Base-by-base conservation (phyloP, 1,140 invertebrate species). In the Cydia strobilella region DNA sequence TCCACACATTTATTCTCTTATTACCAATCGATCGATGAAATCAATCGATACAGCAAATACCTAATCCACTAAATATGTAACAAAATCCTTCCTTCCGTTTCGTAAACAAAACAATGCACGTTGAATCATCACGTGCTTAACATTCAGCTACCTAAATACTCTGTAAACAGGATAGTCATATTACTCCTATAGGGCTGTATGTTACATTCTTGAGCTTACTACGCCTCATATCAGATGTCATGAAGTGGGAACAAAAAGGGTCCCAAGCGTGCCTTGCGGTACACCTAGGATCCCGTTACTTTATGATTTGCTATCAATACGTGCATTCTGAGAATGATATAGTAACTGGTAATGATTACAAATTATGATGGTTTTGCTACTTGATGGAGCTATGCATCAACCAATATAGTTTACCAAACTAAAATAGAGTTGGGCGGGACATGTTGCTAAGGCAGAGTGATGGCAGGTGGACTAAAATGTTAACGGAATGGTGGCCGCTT, bases 71-170 rank as follows among this genome's bases (percentile, higher is more conserved):
- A 59, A 54, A n/a, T 4, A 18, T 54, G 65, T 69, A 69, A 69
- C 65, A 39, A 39, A 69, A 69, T 69, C 65, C 65, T 69, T 69
- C 65, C 65, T 69, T 42, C 31, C 31, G 65, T 69, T 69, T 69
- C 25, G 35, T 42, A 23, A 69, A 69, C 63, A 66, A 31, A 66
- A 31, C 31, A 18, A n/a, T 1, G 27, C 65, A 69, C 65, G 65
- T 69, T 69, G 65, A 35, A 15, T 35, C 65, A 42, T 12, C 65
- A 69, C 65, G 65, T 69, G 65, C 18, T 13, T n/a, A 39, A 39
- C 63, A 66, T 66, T 66, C 31, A 31, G 63, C 63, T 31, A 66
- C 42, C 27, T 66, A 31, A 66, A 66, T 31, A 20, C 65, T 69
- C 31, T 12, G 27, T 69, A 69, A 69, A 69, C 65, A 69, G 13